Evolutionary conservation across 2,797 vertebrate genomes (phyloP).

Genomic region (Hydrocynus forskahlii): DNA sequence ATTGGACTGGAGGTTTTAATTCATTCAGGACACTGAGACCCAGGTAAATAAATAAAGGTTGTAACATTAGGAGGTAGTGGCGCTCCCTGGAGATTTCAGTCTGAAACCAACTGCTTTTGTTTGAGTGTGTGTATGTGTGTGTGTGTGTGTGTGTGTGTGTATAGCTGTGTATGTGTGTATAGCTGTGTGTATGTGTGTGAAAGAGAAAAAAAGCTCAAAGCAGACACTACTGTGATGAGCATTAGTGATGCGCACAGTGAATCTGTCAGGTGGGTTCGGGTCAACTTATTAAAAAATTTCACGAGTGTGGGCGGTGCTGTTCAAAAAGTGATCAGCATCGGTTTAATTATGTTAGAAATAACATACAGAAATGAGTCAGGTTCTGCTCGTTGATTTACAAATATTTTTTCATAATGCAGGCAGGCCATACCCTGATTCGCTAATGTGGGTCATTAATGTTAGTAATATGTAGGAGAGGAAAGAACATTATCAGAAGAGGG

Average conservation of each 20-base stretch:
- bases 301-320: no score
- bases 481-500: constrained; percentile 11
- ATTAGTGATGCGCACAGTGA: no score
- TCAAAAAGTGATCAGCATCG: no score
- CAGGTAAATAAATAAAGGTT: constrained; percentile 64
- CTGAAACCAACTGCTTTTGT: constrained; percentile 19
- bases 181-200: no score
- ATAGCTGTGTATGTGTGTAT: not conserved
- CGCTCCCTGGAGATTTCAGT: constrained; percentile 45
- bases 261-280: no score
- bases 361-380: no score
- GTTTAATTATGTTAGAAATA: no score
- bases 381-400: no score
- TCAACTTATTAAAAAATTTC: no score
- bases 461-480: constrained; percentile 3
- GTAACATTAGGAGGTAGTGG: constrained; percentile 58
- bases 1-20: constrained; percentile 65
- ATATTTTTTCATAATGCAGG: no score
- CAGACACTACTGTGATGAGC: constrained; percentile 15
- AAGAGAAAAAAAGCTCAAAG: not conserved
- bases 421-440: not conserved
- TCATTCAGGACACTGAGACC: constrained; percentile 63
- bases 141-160: constrained; percentile 2
- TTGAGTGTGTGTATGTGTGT: constrained; percentile 21
- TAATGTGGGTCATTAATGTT: constrained; percentile 15